These are phyloP conservation scores for Aporrectodea caliginosa DNA, from an alignment of 1,140 invertebrate genomes.

Conservation along the genomic window DNA sequence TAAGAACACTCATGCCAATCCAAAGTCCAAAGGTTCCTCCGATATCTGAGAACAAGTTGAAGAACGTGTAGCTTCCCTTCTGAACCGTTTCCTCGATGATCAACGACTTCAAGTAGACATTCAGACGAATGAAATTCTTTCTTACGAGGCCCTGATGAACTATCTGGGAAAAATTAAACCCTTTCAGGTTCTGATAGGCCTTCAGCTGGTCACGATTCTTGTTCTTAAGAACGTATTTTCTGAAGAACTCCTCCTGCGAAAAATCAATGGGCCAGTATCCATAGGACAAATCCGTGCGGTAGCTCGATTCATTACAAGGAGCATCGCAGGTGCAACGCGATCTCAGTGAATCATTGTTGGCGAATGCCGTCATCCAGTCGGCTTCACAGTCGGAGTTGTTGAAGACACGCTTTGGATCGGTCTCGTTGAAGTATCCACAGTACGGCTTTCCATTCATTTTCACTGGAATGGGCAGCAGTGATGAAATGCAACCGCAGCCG, in stretches of 20 bases:
- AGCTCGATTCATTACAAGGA: background rate
- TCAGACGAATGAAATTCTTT: conserved; percentile 6
- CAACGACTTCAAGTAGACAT: conserved; percentile 5
- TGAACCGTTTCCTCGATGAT: conserved; percentile 12
- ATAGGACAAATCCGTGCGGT: background rate
- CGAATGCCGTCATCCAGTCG: conserved; percentile 1
- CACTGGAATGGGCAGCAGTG: background rate
- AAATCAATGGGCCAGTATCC: conserved; percentile 6
- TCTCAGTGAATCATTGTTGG: background rate
- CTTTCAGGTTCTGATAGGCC: conserved; percentile 8
- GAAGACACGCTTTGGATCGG: conserved; percentile 5
- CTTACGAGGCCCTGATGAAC: background rate
- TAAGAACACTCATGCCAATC: conserved; percentile 18
- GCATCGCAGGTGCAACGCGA: background rate
- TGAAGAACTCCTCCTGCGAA: conserved; percentile 8
- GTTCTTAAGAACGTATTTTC: background rate
- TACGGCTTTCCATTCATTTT: background rate
- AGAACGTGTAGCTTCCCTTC: conserved; percentile 5
- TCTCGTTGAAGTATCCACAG: conserved; percentile 18
- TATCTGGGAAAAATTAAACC: background rate
- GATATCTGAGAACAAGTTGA: conserved; percentile 16
- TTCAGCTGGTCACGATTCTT: conserved; percentile 9
- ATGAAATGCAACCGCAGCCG: background rate
- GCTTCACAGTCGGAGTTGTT: background rate
- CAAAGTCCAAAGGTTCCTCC: conserved; percentile 27